Conservation (phyloP, 2,113 vertebrate genomes). For the Monarcha castaneiventris region DNA sequence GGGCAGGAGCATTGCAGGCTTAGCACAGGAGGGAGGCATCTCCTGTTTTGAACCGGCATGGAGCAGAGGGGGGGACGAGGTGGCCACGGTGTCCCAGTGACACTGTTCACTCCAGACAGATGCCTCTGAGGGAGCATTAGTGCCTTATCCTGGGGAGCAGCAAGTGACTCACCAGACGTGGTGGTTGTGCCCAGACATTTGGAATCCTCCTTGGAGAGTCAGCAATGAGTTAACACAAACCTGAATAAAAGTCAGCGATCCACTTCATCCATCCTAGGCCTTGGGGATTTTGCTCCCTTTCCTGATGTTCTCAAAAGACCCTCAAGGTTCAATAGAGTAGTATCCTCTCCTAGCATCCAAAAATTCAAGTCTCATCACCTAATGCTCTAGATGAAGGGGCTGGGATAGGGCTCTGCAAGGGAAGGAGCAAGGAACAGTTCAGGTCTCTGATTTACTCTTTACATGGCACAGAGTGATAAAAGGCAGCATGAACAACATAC, state of each 20-base stretch:
- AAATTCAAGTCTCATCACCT: neutral
- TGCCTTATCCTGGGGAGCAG: neutral
- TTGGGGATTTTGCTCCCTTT: neutral
- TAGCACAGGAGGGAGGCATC: neutral
- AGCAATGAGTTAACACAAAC: neutral
- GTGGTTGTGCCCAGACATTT: neutral
- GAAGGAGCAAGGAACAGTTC: neutral
- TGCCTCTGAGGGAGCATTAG: neutral
- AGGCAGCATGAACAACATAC: neutral
- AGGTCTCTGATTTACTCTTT: neutral
- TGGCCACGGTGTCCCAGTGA: neutral
- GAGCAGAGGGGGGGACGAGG: rapidly evolving
- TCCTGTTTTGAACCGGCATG: neutral
- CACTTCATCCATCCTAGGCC: neutral
- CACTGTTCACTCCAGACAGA: neutral
- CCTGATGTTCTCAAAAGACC: neutral
- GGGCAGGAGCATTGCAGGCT: neutral
- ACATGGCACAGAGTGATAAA: neutral
- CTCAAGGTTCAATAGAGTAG: neutral
- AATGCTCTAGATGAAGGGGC: neutral
- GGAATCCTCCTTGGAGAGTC: neutral
- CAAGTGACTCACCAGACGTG: neutral
- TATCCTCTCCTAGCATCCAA: neutral
- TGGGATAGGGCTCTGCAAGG: neutral
- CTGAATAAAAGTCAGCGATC: neutral